Evolutionary conservation across 1,140 invertebrate species (phyloP).

Genomic region (Cydia pomonella): DNA sequence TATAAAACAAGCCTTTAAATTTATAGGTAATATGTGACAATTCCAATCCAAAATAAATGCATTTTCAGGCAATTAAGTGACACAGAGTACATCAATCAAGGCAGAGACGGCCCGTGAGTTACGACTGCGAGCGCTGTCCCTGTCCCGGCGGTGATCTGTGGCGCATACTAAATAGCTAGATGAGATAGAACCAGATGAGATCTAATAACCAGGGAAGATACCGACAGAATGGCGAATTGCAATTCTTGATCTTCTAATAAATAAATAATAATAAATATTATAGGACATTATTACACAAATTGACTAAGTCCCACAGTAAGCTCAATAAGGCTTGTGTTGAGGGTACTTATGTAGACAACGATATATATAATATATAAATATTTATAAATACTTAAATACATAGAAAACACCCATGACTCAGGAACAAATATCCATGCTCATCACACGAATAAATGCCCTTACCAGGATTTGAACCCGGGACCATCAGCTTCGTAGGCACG

Average conservation of each 20-base stretch:
- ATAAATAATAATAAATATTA: too few species aligned
- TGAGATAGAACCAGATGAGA: background rate
- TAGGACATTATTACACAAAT: too few species aligned
- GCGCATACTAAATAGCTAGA: conserved; percentile 20
- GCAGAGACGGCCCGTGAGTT: conserved; percentile 29
- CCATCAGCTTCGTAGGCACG: too few species aligned
- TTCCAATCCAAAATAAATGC: conserved; percentile 13
- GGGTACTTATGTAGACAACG: too few species aligned
- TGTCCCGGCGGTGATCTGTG: conserved; percentile 21
- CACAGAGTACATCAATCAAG: conserved; percentile 29
- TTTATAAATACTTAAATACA: too few species aligned
- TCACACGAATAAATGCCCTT: too few species aligned
- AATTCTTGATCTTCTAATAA: background rate
- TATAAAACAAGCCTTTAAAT: conserved; percentile 20
- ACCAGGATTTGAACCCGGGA: too few species aligned
- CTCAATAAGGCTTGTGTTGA: too few species aligned
- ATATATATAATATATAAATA: too few species aligned
- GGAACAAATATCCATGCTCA: too few species aligned
- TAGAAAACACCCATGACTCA: too few species aligned
- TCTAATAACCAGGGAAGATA: background rate
- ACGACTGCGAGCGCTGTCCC: background rate
- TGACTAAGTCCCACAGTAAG: too few species aligned
- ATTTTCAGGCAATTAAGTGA: conserved; percentile 29
- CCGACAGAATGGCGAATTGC: background rate
- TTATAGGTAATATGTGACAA: background rate